Percentiles rank a stretch among this genome's conserved stretches.
Evolutionary conservation across 2,888 invertebrate species (phyloP).

Genomic region (Eupithecia tripunctaria): DNA sequence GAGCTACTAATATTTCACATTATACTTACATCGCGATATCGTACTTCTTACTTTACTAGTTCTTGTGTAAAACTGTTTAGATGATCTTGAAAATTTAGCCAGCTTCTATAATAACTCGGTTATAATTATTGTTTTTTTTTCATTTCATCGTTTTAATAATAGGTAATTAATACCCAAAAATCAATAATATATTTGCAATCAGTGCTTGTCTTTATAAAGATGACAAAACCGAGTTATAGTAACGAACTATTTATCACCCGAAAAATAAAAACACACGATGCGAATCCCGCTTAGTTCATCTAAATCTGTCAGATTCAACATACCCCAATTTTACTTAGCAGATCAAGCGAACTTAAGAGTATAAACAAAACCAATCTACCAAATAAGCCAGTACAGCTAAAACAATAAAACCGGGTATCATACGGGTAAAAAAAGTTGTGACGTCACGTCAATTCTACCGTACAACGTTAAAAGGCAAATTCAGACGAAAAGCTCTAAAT

Average conservation of each 20-base stretch:
- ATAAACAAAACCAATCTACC: background rate
- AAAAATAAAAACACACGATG: background rate
- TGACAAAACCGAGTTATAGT: background rate
- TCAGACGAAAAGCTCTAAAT: constrained; percentile 7
- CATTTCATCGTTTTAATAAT: background rate
- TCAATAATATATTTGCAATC: too few relatives aligned
- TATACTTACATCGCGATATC: background rate
- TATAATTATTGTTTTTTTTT: background rate
- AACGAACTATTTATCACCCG: background rate
- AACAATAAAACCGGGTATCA: background rate
- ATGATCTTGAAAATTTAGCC: background rate
- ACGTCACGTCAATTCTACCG: background rate
- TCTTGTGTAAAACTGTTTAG: background rate
- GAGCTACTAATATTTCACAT: background rate
- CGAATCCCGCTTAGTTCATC: background rate
- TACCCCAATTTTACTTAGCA: background rate
- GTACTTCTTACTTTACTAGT: background rate
- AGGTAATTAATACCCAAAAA: too few relatives aligned
- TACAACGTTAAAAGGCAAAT: background rate
- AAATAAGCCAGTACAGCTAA: background rate
- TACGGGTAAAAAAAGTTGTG: background rate
- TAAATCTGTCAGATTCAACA: background rate
- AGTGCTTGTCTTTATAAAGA: too few relatives aligned
- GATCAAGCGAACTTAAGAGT: background rate
- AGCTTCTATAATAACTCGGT: background rate